Evolutionary conservation across 2,797 vertebrate genomes (phyloP).

Genomic region (Sarcoramphus papa): DNA sequence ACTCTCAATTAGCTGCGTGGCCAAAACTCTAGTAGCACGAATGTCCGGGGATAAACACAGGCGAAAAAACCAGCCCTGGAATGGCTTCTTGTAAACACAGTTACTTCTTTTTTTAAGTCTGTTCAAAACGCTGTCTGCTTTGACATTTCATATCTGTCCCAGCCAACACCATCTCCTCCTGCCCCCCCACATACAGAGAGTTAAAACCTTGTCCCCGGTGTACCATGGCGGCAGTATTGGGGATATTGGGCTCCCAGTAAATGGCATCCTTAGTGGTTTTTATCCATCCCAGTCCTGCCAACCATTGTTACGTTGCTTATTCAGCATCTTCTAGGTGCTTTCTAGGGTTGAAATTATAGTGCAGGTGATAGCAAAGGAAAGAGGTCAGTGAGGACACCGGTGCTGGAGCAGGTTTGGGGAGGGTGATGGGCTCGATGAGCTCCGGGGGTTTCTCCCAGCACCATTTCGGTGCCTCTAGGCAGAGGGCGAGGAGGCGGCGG

Average conservation of each 20-base stretch:
- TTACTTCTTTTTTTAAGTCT: not conserved
- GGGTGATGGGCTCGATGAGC: not conserved
- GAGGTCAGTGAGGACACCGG: fast-evolving
- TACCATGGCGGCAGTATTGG: fast-evolving
- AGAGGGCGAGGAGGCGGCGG: not conserved
- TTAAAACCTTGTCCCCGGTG: fast-evolving
- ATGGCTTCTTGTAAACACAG: conserved; percentile 25
- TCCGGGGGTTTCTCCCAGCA: not conserved
- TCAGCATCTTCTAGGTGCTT: not conserved
- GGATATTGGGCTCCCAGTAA: fast-evolving
- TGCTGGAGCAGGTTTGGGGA: not conserved
- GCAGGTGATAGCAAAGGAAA: not conserved
- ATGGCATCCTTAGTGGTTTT: fast-evolving
- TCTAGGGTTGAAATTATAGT: not conserved
- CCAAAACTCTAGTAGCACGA: not conserved
- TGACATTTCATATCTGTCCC: conserved; percentile 16
- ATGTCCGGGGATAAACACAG: conserved; percentile 14
- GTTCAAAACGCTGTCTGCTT: not conserved
- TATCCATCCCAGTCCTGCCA: not conserved
- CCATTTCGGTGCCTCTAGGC: not conserved
- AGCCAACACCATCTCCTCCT: not conserved
- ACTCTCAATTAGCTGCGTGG: not conserved
- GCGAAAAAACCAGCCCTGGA: not conserved
- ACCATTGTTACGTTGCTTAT: not conserved
- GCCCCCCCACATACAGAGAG: not conserved